Evolutionary conservation across 2,888 invertebrate species (phyloP).

Genomic region (Synanthedon myopaeformis): DNA sequence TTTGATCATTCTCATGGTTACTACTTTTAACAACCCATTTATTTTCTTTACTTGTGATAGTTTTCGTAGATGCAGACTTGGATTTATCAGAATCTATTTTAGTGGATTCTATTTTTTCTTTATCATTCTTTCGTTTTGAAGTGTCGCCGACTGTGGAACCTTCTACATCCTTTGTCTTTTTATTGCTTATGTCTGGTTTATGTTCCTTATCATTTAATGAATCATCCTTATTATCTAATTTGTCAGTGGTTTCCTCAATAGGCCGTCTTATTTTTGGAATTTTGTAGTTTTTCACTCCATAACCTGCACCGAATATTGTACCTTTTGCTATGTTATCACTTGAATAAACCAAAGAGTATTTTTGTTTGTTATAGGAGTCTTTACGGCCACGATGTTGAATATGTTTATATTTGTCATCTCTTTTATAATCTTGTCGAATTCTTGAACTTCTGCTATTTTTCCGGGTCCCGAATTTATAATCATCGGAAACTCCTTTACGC

Average conservation of each 20-base stretch:
- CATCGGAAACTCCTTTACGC: background rate
- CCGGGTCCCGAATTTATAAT: slow-evolving; percentile 24
- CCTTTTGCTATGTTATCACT: slow-evolving; percentile 54
- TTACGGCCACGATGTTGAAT: slow-evolving; percentile 11
- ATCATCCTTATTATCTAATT: slow-evolving; percentile 6
- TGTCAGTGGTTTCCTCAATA: slow-evolving; percentile 8
- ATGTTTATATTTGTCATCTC: slow-evolving; percentile 14
- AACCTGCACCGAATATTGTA: slow-evolving; percentile 42
- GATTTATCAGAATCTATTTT: no score
- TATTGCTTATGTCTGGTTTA: background rate
- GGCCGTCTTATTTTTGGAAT: slow-evolving; percentile 59
- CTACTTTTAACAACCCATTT: slow-evolving; percentile 4
- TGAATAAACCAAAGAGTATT: slow-evolving; percentile 49
- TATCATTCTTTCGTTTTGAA: slow-evolving; percentile 3
- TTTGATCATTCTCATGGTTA: background rate
- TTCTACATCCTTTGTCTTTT: slow-evolving; percentile 7
- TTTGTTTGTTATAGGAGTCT: slow-evolving; percentile 10
- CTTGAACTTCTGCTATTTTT: slow-evolving; percentile 47
- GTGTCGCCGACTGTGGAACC: slow-evolving; percentile 2
- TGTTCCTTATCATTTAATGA: background rate
- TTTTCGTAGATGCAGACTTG: slow-evolving; percentile 3
- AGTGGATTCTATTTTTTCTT: slow-evolving; percentile 3
- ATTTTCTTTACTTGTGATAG: slow-evolving; percentile 4
- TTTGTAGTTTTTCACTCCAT: slow-evolving; percentile 60
- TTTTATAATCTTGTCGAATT: slow-evolving; percentile 22